These are phyloP conservation scores for Siderastrea siderea DNA, from an alignment of 92 coral and sea anemone genomes.

Conservation along the genomic window DNA sequence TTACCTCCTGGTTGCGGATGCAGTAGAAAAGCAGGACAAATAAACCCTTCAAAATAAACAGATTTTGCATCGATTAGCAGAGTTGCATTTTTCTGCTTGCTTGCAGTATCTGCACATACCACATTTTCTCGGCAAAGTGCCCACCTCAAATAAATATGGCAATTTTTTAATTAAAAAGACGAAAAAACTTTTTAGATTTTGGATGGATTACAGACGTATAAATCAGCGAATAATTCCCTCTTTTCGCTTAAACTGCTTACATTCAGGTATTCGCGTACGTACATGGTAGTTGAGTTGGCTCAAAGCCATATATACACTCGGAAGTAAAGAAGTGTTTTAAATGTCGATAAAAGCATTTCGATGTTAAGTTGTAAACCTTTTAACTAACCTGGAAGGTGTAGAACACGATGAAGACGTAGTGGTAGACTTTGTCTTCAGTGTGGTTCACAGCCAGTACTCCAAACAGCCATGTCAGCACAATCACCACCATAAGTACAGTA, in stretches of 20 bases:
- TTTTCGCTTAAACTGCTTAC: neutral
- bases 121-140: neutral
- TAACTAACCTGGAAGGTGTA: constrained; percentile 82
- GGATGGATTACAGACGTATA: too few relatives aligned
- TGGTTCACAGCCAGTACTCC: constrained; percentile 86
- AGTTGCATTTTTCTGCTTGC: neutral
- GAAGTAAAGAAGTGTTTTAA: neutral
- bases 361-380: neutral
- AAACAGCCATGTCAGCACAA: constrained; percentile 86
- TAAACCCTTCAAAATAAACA: constrained; percentile 60
- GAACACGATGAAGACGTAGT: constrained; percentile 85
- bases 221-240: too few relatives aligned
- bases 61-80: neutral
- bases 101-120: neutral
- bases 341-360: neutral
- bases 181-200: too few relatives aligned
- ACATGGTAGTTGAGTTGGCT: too few relatives aligned
- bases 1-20: constrained; percentile 72
- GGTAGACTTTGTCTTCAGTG: constrained; percentile 74
- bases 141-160: too few relatives aligned
- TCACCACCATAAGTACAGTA: constrained; percentile 65
- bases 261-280: too few relatives aligned
- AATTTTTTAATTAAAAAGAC: too few relatives aligned
- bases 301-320: neutral
- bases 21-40: constrained; percentile 75